phyloP scores from a whole-genome alignment of 2,797 vertebrate genomes.

The Thunnus albacares region DNA sequence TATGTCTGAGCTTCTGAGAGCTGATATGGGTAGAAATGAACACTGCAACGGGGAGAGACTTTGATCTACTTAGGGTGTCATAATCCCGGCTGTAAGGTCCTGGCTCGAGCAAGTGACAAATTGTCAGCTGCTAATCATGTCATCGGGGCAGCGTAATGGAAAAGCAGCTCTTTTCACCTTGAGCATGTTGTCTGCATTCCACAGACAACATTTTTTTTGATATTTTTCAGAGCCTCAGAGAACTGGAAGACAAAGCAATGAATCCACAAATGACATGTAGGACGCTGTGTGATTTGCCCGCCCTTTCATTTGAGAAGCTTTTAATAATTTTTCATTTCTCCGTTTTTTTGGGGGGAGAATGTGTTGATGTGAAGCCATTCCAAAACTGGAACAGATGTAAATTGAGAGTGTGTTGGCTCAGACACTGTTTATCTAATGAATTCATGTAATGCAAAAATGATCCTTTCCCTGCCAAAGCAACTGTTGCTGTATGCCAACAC shows the following conservation, averaged over 20 bases:
- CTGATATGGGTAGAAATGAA: conserved; percentile 59
- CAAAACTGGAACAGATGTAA: conserved; percentile 35
- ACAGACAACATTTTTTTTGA: not conserved
- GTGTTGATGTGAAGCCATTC: conserved; percentile 12
- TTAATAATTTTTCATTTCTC: conserved; percentile 22
- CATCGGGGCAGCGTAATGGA: conserved; percentile 27
- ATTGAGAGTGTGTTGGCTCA: conserved; percentile 30
- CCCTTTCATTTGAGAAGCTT: conserved; percentile 19
- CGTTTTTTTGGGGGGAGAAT: not conserved
- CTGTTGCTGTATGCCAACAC: conserved; percentile 23
- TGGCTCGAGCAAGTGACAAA: conserved; percentile 48
- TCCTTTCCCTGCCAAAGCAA: conserved; percentile 27
- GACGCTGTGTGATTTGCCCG: not conserved
- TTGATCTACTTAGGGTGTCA: conserved; percentile 60
- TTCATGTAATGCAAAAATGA: conserved; percentile 33
- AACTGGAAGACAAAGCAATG: conserved; percentile 24
- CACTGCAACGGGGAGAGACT: conserved; percentile 29
- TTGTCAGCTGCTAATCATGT: conserved; percentile 53
- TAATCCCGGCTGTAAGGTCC: conserved; percentile 55
- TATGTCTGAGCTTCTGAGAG: conserved; percentile 48
- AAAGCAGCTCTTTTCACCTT: conserved; percentile 32
- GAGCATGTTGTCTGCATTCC: conserved; percentile 21
- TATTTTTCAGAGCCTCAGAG: not conserved
- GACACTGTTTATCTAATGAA: conserved; percentile 38
- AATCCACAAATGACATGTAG: conserved; percentile 18